Evolutionary conservation across 2,888 invertebrate genomes (phyloP).

Genomic region (Tetramorium bicarinatum): DNA sequence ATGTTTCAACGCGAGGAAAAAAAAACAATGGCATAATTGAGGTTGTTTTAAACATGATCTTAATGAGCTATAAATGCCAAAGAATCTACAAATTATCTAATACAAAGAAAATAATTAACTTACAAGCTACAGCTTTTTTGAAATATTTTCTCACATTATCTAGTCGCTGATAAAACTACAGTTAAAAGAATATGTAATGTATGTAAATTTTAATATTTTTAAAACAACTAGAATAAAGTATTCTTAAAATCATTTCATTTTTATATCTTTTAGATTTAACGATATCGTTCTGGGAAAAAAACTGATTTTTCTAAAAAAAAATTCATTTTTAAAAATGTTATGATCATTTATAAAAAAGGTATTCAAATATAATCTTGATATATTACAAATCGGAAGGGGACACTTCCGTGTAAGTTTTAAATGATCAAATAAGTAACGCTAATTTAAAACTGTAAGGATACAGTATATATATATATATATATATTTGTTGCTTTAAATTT

Average conservation of each 20-base stretch:
- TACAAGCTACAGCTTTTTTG: not conserved
- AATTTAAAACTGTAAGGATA: not conserved
- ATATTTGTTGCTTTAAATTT: not conserved
- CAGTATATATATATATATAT: not conserved
- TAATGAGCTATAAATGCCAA: not conserved
- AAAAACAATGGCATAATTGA: not conserved
- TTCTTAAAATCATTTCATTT: too few species aligned
- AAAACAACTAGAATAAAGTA: too few species aligned
- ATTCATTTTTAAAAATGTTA: too few species aligned
- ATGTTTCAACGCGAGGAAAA: not conserved
- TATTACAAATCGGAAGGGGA: too few species aligned
- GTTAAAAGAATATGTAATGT: too few species aligned
- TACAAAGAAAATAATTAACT: not conserved
- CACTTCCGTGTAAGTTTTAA: too few species aligned
- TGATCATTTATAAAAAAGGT: too few species aligned
- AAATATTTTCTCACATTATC: not conserved
- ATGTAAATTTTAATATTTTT: too few species aligned
- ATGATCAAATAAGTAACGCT: not conserved
- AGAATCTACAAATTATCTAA: slow-evolving; percentile 10
- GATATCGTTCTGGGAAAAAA: too few species aligned
- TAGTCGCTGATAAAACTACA: not conserved
- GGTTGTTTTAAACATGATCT: not conserved
- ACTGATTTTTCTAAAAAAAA: too few species aligned
- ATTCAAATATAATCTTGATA: too few species aligned
- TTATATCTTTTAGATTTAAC: too few species aligned